Evolutionary conservation across 2,797 vertebrate species (phyloP), one percentile per base, ranked within the genome.

Genomic region (Galaxias olidus): DNA sequence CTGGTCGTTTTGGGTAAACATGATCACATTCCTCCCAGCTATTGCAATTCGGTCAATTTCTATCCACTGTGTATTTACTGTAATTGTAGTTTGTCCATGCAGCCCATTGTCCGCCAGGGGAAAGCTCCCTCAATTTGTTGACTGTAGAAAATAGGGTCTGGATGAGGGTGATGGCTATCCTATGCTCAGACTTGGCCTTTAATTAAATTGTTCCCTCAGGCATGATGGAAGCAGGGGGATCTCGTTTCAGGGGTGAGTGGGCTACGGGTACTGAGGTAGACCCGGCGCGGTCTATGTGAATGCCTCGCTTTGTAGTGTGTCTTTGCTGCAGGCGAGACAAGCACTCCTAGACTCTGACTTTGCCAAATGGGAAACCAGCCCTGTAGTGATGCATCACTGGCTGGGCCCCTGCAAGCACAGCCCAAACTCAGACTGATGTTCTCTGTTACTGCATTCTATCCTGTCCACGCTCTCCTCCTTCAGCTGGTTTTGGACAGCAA

Each of bases 131-230:
- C 60, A 78, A 73, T 82, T 78, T 76, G 76, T 86, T 61, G 71
- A 72, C 61, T 74, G 69, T 69, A 63, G 66, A 51, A 44, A 20
- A 56, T 20, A n/a, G 58, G 40, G 59, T 85, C 66, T 78, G 71
- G 77, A 80, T 75, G 69, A 75, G 68, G 79, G 65, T 71, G 80
- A 84, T 79, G 76, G 80, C 79, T 78, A 77, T 85, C 81, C 78
- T 77, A 73, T 66, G 70, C 85, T 85, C 69, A 45, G 75, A 73
- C 80, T 69, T 54, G 78, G 74, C 74, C 78, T 85, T 89, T 89
- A 90, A 92, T 92, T 88, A 88, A 87, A 89, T 79, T 86, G 80
- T 77, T 90, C 83, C 84, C 83, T 86, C 78, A 88, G 88, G 87
- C 87, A 84, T 88, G 87, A 88, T 89, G 83, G 78, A 82, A 62